phyloP scores from a whole-genome alignment of 2,797 vertebrate genomes.

The Aselliscus stoliczkanus region DNA sequence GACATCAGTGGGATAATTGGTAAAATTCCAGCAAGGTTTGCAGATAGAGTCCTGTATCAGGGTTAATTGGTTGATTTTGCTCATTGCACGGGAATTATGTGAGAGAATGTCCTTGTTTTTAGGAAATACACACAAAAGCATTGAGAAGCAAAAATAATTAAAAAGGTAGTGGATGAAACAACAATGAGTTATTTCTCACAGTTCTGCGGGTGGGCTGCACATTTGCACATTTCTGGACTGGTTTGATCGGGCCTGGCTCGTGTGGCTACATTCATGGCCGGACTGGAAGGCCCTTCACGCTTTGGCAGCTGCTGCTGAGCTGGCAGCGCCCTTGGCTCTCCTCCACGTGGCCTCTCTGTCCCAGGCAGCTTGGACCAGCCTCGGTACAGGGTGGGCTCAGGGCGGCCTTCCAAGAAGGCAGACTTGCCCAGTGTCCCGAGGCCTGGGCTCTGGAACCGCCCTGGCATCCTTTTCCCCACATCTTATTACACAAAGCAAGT shows the following conservation, averaged over 20 bases:
- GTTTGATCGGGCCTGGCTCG: not conserved
- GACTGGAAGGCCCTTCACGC: not conserved
- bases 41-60: too few species aligned
- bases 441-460: not conserved
- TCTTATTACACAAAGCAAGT: not conserved
- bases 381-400: rapidly evolving
- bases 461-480: not conserved
- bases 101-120: not conserved
- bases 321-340: not conserved
- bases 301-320: not conserved
- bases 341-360: not conserved
- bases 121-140: not conserved
- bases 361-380: not conserved
- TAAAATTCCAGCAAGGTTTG: not conserved
- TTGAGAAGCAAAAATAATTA: not conserved
- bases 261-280: rapidly evolving
- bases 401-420: not conserved
- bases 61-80: not conserved
- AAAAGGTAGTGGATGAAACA: not conserved
- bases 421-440: not conserved
- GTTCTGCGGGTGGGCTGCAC: not conserved
- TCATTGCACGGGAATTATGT: too few species aligned
- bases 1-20: not conserved
- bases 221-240: not conserved
- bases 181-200: not conserved